phyloP scores from a whole-genome alignment of 2,888 invertebrate genomes.

The Venusia cambrica region DNA sequence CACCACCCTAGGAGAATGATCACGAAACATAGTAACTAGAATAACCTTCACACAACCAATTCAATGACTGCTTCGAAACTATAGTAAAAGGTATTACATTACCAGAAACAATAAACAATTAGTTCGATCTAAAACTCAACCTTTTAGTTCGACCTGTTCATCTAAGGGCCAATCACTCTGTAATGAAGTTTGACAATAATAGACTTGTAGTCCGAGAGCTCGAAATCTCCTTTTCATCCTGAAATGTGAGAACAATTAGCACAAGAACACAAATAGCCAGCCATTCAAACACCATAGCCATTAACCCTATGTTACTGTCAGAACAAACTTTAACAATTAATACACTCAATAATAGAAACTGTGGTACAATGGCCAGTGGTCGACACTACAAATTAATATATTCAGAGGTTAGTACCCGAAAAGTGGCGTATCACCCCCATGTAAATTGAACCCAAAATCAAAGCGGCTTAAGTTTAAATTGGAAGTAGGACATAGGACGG shows the following conservation, averaged over 20 bases:
- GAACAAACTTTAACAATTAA: constrained; percentile 71
- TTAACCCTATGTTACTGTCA: constrained; percentile 70
- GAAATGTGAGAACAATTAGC: constrained; percentile 56
- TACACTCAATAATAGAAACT: constrained; percentile 72
- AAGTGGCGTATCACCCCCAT: constrained; percentile 29
- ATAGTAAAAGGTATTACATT: constrained; percentile 8
- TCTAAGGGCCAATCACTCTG: constrained; percentile 43
- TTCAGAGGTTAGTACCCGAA: constrained; percentile 66
- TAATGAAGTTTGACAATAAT: constrained; percentile 43
- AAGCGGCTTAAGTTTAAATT: constrained; percentile 31
- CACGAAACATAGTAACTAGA: too few relatives aligned
- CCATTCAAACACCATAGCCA: constrained; percentile 63
- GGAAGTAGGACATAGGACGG: constrained; percentile 7
- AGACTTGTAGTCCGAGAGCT: constrained; percentile 39
- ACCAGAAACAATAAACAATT: constrained; percentile 10
- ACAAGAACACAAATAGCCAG: constrained; percentile 64
- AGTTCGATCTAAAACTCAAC: constrained; percentile 22
- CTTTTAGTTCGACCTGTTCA: too few relatives aligned
- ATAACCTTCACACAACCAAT: too few relatives aligned
- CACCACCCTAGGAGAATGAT: too few relatives aligned
- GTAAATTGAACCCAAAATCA: constrained; percentile 32
- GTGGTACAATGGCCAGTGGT: constrained; percentile 62
- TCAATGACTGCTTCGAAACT: too few relatives aligned
- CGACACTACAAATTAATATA: constrained; percentile 74
- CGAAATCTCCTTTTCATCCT: constrained; percentile 53